phyloP scores from a whole-genome alignment of 1,140 invertebrate species.

The Acarapis woodi region DNA sequence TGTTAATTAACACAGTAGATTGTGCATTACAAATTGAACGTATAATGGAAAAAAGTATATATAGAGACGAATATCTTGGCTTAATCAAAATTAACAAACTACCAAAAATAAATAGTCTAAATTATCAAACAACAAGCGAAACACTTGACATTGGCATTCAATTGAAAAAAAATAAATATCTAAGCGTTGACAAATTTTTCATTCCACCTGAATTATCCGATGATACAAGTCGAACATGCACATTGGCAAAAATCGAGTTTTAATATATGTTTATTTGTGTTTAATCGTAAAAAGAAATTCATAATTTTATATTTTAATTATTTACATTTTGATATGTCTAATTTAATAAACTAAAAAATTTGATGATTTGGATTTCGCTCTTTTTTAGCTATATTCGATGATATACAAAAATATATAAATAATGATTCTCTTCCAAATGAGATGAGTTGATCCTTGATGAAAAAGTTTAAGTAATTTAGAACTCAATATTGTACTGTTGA shows the following conservation, averaged over 20 bases:
- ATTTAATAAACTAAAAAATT: neutral
- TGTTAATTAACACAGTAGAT: neutral
- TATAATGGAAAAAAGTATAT: neutral
- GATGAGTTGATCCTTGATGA: neutral
- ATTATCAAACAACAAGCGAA: neutral
- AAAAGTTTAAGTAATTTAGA: neutral
- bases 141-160: conserved; percentile 3
- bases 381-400: neutral
- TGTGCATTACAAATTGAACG: conserved; percentile 1
- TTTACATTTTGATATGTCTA: neutral
- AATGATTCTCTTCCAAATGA: neutral
- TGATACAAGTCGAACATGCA: neutral
- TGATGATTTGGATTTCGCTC: neutral
- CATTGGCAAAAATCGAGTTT: conserved; percentile 2
- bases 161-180: conserved; percentile 2
- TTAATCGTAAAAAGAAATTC: neutral
- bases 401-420: neutral
- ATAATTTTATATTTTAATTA: neutral
- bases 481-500: neutral
- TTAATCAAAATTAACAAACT: neutral
- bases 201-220: conserved; percentile 3
- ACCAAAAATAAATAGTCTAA: conserved; percentile 1
- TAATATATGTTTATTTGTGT: neutral
- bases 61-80: conserved; percentile 1
- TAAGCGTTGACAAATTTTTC: conserved; percentile 2